phyloP scores from a whole-genome alignment of 2,797 vertebrate genomes.

The Anas capensis region DNA sequence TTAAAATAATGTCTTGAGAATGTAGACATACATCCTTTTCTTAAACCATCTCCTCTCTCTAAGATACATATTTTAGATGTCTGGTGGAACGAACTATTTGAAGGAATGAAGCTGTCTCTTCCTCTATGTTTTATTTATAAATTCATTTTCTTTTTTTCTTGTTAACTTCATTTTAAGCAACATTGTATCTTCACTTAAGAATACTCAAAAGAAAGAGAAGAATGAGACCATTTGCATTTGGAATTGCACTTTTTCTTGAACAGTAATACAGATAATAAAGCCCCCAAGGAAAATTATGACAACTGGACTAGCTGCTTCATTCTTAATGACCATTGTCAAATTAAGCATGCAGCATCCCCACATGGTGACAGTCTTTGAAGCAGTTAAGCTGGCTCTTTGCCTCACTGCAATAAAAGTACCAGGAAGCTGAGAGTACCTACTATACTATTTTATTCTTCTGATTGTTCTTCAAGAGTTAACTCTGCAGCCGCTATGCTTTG shows the following conservation, averaged over 20 bases:
- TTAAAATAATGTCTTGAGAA: not conserved
- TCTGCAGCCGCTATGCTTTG: not conserved
- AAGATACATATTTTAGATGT: not conserved
- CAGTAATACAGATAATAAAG: conserved; percentile 5
- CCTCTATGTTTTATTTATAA: not conserved
- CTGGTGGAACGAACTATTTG: not conserved
- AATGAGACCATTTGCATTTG: not conserved
- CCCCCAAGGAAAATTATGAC: not conserved
- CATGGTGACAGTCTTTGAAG: not conserved
- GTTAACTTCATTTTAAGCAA: not conserved
- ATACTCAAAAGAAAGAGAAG: not conserved
- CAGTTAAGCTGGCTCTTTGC: not conserved
- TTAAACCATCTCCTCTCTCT: not conserved
- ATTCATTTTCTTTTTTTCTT: not conserved
- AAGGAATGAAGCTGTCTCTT: not conserved
- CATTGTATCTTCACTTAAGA: not conserved
- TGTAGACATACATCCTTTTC: not conserved
- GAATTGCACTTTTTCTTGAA: conserved; percentile 22
- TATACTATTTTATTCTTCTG: not conserved
- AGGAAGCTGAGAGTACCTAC: not conserved
- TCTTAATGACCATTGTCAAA: conserved; percentile 21
- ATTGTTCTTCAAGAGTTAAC: not conserved
- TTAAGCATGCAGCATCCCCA: not conserved
- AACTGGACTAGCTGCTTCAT: conserved; percentile 27
- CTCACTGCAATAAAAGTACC: not conserved